Evolutionary conservation across 2,888 invertebrate genomes (phyloP).

Genomic region (Atethmia centrago): DNA sequence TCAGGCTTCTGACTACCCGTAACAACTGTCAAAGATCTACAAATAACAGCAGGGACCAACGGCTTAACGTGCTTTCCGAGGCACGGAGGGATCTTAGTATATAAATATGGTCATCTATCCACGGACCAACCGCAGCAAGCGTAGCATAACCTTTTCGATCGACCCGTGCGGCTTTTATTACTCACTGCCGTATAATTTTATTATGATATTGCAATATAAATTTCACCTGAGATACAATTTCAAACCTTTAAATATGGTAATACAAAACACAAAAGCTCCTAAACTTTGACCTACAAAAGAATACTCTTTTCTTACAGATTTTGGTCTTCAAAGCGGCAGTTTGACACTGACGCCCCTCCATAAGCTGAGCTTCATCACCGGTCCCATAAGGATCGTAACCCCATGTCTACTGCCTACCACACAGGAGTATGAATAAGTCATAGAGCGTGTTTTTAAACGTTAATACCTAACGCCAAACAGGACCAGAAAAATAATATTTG

Average conservation of each 20-base stretch:
- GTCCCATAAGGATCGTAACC: conserved; percentile 63
- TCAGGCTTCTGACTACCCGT: no score
- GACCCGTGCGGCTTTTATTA: no score
- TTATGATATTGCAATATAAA: background rate
- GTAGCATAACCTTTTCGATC: no score
- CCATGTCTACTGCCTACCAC: conserved; percentile 42
- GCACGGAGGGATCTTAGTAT: no score
- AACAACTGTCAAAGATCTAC: no score
- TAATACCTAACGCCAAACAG: background rate
- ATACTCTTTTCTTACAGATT: conserved; percentile 52
- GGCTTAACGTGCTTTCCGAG: no score
- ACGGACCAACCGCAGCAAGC: no score
- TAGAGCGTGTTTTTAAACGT: background rate
- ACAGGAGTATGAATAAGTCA: conserved; percentile 11
- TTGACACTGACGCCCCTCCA: conserved; percentile 56
- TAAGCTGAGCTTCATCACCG: conserved; percentile 61
- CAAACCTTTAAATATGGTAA: conserved; percentile 8
- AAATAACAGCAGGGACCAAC: no score
- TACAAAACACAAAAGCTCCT: conserved; percentile 3
- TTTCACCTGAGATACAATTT: background rate
- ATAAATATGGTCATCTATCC: no score
- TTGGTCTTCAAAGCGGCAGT: conserved; percentile 55
- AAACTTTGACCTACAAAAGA: conserved; percentile 46
- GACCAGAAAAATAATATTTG: background rate
- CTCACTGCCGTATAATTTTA: no score